Conservation (phyloP, 2,113 vertebrate genomes). For the Haemorhous mexicanus region DNA sequence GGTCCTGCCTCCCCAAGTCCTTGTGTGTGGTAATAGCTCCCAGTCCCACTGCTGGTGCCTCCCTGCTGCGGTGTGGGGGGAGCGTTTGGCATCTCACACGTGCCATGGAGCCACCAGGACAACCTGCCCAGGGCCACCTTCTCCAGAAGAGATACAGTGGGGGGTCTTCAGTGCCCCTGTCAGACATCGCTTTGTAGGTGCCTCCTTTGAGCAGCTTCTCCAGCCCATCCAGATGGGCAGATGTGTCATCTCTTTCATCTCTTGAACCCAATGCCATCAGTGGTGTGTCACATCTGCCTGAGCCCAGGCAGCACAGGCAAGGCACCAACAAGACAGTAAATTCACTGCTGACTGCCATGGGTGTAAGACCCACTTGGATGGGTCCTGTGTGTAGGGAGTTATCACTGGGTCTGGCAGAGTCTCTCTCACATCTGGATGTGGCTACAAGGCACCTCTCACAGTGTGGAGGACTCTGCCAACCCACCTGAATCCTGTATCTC, state of each 20-base stretch:
- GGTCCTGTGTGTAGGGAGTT: background rate
- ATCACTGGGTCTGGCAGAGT: background rate
- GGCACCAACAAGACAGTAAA: background rate
- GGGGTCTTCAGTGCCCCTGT: background rate
- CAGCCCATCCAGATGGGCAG: background rate
- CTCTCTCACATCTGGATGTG: background rate
- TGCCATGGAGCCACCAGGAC: accelerated
- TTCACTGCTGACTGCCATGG: background rate
- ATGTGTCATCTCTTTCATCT: background rate
- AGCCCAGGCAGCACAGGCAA: background rate
- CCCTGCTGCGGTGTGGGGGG: accelerated
- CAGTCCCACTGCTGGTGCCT: background rate
- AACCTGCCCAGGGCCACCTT: background rate
- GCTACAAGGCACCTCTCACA: background rate
- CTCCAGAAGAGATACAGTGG: accelerated
- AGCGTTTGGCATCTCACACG: accelerated
- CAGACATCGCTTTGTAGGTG: background rate
- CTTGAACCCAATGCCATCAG: background rate
- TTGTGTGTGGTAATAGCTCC: background rate
- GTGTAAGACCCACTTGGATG: background rate
- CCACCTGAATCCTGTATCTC: background rate
- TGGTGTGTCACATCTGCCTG: background rate
- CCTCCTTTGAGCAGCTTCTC: background rate
- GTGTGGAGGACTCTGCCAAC: background rate
- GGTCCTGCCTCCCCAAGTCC: accelerated